Evolutionary conservation across 1,140 invertebrate genomes (phyloP).

Genomic region (Tribolium castaneum): DNA sequence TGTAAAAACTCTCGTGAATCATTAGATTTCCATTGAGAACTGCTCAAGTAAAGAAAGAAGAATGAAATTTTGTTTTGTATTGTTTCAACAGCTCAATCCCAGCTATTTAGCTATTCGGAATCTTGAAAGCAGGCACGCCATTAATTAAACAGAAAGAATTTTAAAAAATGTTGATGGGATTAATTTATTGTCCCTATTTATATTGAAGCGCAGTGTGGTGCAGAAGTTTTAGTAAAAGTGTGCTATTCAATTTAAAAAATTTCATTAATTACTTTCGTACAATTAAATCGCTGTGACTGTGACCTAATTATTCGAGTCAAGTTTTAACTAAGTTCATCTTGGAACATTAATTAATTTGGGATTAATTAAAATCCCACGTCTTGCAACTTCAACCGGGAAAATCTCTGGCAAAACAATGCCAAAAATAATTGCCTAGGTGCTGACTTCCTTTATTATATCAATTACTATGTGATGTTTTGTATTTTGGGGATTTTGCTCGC

Average conservation of each 20-base stretch:
- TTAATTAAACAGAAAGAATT: not conserved
- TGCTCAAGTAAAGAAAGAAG: not conserved
- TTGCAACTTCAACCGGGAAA: not conserved
- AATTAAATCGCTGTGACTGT: not conserved
- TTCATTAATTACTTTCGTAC: not conserved
- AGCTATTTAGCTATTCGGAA: not conserved
- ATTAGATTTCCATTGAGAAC: not conserved
- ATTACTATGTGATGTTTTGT: not conserved
- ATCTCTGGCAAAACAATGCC: not conserved
- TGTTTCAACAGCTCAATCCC: not conserved
- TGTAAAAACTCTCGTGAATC: not conserved
- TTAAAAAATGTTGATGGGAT: not conserved
- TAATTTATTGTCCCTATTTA: not conserved
- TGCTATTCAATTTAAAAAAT: no score
- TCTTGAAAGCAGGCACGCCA: not conserved
- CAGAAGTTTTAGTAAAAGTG: not conserved
- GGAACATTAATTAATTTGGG: not conserved
- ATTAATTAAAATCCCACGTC: not conserved
- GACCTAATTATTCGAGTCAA: not conserved
- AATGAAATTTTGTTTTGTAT: not conserved
- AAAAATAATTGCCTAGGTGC: not conserved
- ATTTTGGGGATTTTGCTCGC: no score
- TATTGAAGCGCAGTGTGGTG: not conserved
- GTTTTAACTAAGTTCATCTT: not conserved
- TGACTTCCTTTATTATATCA: not conserved